A percentile compares a stretch with the other conserved stretches of the same genome.
Conservation (phyloP, 2,113 vertebrate species). For the Synodontis membranacea region DNA sequence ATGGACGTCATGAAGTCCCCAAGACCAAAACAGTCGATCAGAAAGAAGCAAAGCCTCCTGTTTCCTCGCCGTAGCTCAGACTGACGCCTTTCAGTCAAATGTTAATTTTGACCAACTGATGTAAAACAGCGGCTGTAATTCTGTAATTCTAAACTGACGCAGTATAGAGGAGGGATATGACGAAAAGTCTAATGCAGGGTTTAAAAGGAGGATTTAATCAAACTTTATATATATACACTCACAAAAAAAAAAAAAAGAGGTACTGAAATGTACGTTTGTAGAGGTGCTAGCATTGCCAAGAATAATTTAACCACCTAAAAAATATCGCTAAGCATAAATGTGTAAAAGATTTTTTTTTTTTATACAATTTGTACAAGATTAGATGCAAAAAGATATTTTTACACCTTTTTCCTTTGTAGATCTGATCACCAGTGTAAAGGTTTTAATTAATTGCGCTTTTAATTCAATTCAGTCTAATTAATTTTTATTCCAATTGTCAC, state of each 20-base stretch:
- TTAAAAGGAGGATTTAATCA: neutral
- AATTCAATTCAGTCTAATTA: neutral
- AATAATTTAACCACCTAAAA: neutral
- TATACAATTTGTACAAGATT: neutral
- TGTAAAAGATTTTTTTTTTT: too few relatives aligned
- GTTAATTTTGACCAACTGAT: neutral
- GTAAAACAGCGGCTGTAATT: conserved; percentile 6
- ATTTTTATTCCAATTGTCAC: neutral
- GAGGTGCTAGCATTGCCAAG: neutral
- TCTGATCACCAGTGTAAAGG: neutral
- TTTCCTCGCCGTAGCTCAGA: conserved; percentile 3
- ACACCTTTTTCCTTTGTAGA: neutral
- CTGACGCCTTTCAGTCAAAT: conserved; percentile 3
- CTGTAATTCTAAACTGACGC: neutral
- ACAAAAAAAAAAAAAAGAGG: neutral
- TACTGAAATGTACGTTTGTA: neutral
- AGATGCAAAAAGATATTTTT: neutral
- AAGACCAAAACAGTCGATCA: conserved; percentile 20
- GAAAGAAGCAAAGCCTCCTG: conserved; percentile 13
- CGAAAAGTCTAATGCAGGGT: neutral
- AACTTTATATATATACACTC: neutral
- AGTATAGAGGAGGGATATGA: neutral
- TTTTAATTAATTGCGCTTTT: neutral
- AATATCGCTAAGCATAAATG: neutral
- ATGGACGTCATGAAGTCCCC: conserved; percentile 8